Percentiles rank a stretch among this genome's conserved stretches.
Evolutionary conservation across 2,113 vertebrate species (phyloP).

Genomic region (Hemibagrus wyckioides): DNA sequence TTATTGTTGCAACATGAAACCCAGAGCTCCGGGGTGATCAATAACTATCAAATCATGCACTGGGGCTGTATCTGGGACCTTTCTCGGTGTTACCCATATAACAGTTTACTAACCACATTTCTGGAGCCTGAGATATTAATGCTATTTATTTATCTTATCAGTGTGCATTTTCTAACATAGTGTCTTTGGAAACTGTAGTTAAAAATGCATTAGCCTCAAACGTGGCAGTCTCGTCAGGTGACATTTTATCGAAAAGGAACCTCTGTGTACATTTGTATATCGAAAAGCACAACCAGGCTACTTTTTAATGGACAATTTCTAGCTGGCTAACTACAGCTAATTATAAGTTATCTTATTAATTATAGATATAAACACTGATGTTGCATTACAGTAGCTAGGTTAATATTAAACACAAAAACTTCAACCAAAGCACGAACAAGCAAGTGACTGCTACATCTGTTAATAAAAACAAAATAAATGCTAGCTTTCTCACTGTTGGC

Average conservation of each 20-base stretch:
- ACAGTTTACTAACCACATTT: background rate
- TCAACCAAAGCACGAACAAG: too few relatives aligned
- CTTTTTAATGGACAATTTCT: background rate
- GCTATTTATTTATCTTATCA: background rate
- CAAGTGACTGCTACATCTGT: too few relatives aligned
- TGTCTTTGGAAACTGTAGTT: background rate
- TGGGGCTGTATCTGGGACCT: background rate
- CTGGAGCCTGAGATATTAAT: background rate
- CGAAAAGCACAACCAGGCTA: background rate
- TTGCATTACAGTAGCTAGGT: background rate
- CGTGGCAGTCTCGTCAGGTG: background rate
- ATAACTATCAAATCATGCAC: constrained; percentile 32
- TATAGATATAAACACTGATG: background rate
- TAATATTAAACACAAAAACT: background rate
- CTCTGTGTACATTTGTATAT: background rate
- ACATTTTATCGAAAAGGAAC: background rate
- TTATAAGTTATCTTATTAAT: background rate
- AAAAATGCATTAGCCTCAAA: background rate
- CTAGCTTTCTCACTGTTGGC: too few relatives aligned
- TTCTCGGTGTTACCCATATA: background rate
- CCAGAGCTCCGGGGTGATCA: constrained; percentile 20
- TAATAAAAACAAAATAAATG: too few relatives aligned
- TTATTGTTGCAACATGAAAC: constrained; percentile 36
- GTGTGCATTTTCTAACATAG: background rate
- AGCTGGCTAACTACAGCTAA: background rate